A percentile compares a stretch with the other conserved stretches of the same genome.
phyloP scores from a whole-genome alignment of 1,140 invertebrate genomes.

The Achroia grisella region DNA sequence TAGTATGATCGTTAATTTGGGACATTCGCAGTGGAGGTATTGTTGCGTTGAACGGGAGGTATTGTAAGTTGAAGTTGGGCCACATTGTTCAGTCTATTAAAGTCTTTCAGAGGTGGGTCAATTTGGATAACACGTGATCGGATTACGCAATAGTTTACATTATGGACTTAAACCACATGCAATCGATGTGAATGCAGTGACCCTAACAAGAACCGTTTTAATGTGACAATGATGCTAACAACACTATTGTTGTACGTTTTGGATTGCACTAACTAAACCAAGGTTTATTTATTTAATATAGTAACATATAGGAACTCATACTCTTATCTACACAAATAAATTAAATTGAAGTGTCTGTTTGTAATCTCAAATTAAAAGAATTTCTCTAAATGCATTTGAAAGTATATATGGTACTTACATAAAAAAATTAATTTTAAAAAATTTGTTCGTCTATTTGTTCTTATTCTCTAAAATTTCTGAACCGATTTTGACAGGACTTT shows the following conservation, averaged over 20 bases:
- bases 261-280: too few relatives aligned
- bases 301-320: too few relatives aligned
- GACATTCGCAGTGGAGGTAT: constrained; percentile 12
- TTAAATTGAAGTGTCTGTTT: too few relatives aligned
- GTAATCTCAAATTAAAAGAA: too few relatives aligned
- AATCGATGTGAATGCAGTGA: constrained; percentile 34
- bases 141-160: constrained; percentile 50
- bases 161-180: constrained; percentile 27
- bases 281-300: too few relatives aligned
- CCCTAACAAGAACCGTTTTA: constrained; percentile 33
- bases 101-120: constrained; percentile 61
- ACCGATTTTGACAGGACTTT: too few relatives aligned
- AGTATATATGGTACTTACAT: too few relatives aligned
- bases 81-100: constrained; percentile 66
- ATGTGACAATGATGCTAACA: constrained; percentile 19
- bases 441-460: too few relatives aligned
- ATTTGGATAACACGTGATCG: constrained; percentile 53
- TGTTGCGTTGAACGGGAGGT: constrained; percentile 13
- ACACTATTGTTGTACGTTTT: not conserved
- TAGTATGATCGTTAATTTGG: constrained; percentile 9
- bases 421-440: too few relatives aligned
- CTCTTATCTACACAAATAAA: too few relatives aligned
- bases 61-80: constrained; percentile 29
- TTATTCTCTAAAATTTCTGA: too few relatives aligned
- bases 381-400: too few relatives aligned